Base-by-base conservation (phyloP, 2,797 vertebrate species). In the Pogonophryne albipinna region DNA sequence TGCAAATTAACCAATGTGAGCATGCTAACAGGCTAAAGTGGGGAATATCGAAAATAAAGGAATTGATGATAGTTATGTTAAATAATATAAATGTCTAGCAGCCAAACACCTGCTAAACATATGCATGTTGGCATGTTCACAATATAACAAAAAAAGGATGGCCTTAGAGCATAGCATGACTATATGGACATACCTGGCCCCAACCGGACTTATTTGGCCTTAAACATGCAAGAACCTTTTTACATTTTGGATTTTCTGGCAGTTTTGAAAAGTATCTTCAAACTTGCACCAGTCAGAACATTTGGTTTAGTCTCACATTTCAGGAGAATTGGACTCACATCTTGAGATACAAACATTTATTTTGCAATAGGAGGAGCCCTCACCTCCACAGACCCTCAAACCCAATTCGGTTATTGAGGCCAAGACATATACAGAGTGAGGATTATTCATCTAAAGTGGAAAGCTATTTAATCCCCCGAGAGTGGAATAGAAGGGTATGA, bases 381-480 rank as follows among this genome's bases (percentile, higher is more conserved):
- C 85, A 63, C 76, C 82, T 80, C 75, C 63, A 69, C 52, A 83
- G 51, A 78, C 72, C 79, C 74, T 76, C 84, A 72, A 38, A 72
- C 82, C 70, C 77, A 79, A 66, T 83, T 82, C 78, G 78, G 71
- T 81, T 84, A 92, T 90, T 83, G 81, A 86, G 83, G 74, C 70
- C 87, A 91, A 93, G 89, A 91, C 87, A 87, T 77, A 78, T 70
- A 86, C 67, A 80, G 76, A 85, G 82, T 65, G 70, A 76, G 90
- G 91, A 90, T 94, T 92, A 93, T 79, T 87, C 57, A 69, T 85
- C 72, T 89, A 88, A 90, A 91, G 87, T 90, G 87, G 82, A 89
- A 89, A 89, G 86, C 88, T 87, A 70, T 91, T 85, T 92, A 92
- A 94, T 94, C 93, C 91, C 91, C 68, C n/a, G 79, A 87, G 85